These are phyloP conservation scores for Electrophaes corylata DNA, from an alignment of 2,888 invertebrate genomes.

Conservation along the genomic window DNA sequence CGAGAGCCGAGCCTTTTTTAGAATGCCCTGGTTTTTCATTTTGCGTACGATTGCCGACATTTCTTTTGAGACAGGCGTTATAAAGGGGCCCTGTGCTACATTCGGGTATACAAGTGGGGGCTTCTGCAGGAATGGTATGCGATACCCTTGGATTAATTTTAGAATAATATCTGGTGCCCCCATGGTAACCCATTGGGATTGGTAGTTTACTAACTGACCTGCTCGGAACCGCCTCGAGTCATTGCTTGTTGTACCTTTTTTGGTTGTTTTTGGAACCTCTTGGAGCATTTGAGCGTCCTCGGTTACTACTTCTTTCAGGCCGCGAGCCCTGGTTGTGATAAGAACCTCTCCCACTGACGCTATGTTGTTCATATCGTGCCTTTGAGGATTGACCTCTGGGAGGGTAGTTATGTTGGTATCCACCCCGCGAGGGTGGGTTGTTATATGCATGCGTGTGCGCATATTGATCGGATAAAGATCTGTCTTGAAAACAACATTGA, in stretches of 20 bases:
- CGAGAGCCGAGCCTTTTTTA: too few species aligned
- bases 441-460: not conserved
- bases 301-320: not conserved
- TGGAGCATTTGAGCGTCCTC: not conserved
- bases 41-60: too few species aligned
- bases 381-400: not conserved
- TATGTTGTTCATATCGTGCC: not conserved
- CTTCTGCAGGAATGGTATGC: too few species aligned
- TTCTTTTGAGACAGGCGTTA: too few species aligned
- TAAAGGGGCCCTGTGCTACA: too few species aligned
- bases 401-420: not conserved
- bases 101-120: too few species aligned
- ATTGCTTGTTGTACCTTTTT: not conserved
- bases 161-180: too few species aligned
- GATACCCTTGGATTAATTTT: too few species aligned
- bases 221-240: not conserved
- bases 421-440: not conserved
- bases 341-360: not conserved
- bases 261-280: not conserved
- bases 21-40: too few species aligned
- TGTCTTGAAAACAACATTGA: not conserved
- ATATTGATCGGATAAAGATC: not conserved
- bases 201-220: too few species aligned
- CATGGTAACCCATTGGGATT: too few species aligned
- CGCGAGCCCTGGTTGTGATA: not conserved